Evolutionary conservation across 2,888 invertebrate species (phyloP), one percentile per base, ranked within the genome.

Genomic region (Andrena camellia): DNA sequence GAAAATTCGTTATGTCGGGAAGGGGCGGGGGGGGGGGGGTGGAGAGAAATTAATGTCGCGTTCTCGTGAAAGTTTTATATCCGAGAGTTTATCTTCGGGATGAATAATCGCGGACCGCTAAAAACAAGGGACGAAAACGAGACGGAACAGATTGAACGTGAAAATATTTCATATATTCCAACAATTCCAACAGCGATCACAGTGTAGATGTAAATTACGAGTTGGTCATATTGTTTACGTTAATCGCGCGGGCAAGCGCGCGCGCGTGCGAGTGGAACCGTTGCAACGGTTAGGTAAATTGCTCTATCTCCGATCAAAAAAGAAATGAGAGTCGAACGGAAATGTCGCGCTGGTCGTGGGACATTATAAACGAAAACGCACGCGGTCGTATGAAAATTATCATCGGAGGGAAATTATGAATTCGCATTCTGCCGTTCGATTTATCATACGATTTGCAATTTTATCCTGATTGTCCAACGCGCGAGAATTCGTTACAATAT

Each of bases 141-240:
- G 13, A 8, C 54, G 31, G 52, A 52, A 35, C 26, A 29, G 42
- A 26, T 4, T 26, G 33, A n/a, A 48, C 59, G 33, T 0, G 29
- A 7, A 75, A 81, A 68, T 20, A 26, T 68, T 67, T 70, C 66
- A 4, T 63, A 71, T 71, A 66, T 75, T 75, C 57, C 66, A 42
- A 13, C 42, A 42, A 42, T 42, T 23, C 17, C 42, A 33, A 10
- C 77, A 17, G 6, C 60, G 71, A 69, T 73, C 48, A 33, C 66
- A 20, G 62, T 48, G 6, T 42, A 6, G 23, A n/a, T 48, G 69
- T 81, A 63, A 83, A 83, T 80, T 76, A 72, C 67, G 20, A 35
- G 75, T 68, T 8, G 29, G 54, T 42, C 60, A 62, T 66, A 59
- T 69, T 76, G 72, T 83, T 81, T 77, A 66, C 57, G 60, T 81